Evolutionary conservation across 2,797 vertebrate species (phyloP).

Genomic region (Vireo griseus): DNA sequence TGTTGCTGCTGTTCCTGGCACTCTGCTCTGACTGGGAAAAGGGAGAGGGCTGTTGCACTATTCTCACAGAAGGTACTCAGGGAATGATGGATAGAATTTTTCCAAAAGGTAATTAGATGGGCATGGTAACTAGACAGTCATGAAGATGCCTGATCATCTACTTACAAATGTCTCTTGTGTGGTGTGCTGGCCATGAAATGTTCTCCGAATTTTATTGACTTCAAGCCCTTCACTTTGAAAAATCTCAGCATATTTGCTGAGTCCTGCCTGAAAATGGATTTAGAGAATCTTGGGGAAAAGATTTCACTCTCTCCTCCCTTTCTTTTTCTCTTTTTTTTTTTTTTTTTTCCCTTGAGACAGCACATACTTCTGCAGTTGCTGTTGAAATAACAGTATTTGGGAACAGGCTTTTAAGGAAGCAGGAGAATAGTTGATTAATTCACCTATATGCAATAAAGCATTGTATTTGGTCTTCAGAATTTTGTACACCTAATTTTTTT

Average conservation of each 20-base stretch:
- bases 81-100: constrained; percentile 31
- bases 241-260: background rate
- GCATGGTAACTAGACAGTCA: constrained; percentile 7
- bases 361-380: background rate
- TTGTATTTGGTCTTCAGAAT: background rate
- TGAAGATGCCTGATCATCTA: constrained; percentile 5
- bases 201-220: background rate
- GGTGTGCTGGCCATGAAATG: background rate
- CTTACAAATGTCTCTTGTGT: background rate
- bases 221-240: background rate
- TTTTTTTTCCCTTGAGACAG: background rate
- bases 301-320: background rate
- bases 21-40: background rate
- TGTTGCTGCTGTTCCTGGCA: constrained; percentile 46
- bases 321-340: rapidly evolving
- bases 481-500: background rate
- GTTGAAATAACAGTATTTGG: background rate
- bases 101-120: constrained; percentile 24
- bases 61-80: background rate
- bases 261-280: background rate
- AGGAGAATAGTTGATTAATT: background rate
- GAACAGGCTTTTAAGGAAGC: background rate
- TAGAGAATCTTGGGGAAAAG: background rate
- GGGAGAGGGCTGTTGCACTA: background rate
- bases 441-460: background rate